Evolutionary conservation across 2,888 invertebrate species (phyloP).

Genomic region (Lycophotia porphyrea): DNA sequence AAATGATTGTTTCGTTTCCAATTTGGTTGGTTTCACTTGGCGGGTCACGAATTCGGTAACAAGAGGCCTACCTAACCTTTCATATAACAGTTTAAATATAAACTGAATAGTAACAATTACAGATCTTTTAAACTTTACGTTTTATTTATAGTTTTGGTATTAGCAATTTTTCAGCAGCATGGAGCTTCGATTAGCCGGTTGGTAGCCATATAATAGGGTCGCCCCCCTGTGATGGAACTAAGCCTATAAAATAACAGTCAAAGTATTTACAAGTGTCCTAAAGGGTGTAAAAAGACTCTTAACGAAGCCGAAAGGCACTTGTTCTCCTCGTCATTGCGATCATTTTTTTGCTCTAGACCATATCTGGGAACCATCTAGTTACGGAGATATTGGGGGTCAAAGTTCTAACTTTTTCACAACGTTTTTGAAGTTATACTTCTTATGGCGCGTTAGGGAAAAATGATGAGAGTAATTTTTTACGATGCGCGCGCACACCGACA

Average conservation of each 20-base stretch:
- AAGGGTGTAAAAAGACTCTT: no score
- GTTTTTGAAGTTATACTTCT: no score
- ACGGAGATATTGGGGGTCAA: no score
- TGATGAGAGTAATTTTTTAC: no score
- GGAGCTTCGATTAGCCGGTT: background rate
- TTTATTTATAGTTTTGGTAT: background rate
- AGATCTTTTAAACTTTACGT: background rate
- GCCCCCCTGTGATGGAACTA: background rate
- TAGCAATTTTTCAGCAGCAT: background rate
- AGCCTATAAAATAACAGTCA: background rate
- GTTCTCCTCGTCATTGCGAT: no score
- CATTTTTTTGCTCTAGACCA: no score
- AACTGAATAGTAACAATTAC: background rate
- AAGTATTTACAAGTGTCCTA: background rate
- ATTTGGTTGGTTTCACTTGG: background rate
- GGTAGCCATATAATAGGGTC: background rate
- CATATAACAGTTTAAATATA: background rate
- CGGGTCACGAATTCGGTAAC: constrained; percentile 17
- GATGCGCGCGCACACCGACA: no score
- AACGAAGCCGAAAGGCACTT: no score
- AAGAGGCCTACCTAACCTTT: background rate
- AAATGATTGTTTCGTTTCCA: constrained; percentile 22
- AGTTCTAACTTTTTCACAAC: no score
- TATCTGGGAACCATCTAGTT: no score
- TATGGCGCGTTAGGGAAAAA: no score